Base-by-base conservation (phyloP, 2,113 vertebrate species). In the Epinephelus moara region DNA sequence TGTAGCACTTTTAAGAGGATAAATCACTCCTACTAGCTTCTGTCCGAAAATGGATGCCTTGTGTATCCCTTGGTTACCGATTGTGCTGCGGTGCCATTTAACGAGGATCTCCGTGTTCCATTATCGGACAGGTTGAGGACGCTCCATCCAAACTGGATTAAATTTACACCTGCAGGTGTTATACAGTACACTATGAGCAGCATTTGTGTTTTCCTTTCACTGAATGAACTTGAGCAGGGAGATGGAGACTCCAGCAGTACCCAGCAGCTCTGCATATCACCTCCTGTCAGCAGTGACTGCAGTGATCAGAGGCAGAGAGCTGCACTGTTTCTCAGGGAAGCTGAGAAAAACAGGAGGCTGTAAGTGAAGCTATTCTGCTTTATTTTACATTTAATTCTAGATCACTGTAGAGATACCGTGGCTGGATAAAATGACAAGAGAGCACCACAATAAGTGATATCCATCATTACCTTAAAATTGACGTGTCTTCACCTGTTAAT, bases 271-370 rank as follows among this genome's bases (percentile, higher is more conserved):
- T 50, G 30, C 42, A 47, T 52, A 13, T 37, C 64, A 3, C 13
- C 72, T 23, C 47, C 33, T 63, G 89, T 89, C 81, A 82, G 88
- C 82, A 75, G 90, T 72, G 90, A 95, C 57, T 91, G 81, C 42
- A 79, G 76, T 91, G 96, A 94, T 63, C 88, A 85, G 64, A 95
- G 93, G 85, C 79, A 68, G 63, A 94, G 94, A 91, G 95, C 93
- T 91, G 81, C 84, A 25, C 93, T 96, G 73, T 98, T 97, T 68
- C 14, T 98, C 61, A 92, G 92, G 82, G 95, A 95, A 74, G 94
- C 95, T 52, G 95, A 97, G 88, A 96, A 88, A 27, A 90, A 96
- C 42, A 96, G 93, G 90, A 94, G 94, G 63, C 94, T 95, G 98
- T 99, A 94, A 96, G 95, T 92, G 49, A 3, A 55, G 14, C 40